Percentiles rank a stretch among this genome's conserved stretches.
phyloP scores from a whole-genome alignment of 2,113 vertebrate species.

The Peromyscus polionotus region DNA sequence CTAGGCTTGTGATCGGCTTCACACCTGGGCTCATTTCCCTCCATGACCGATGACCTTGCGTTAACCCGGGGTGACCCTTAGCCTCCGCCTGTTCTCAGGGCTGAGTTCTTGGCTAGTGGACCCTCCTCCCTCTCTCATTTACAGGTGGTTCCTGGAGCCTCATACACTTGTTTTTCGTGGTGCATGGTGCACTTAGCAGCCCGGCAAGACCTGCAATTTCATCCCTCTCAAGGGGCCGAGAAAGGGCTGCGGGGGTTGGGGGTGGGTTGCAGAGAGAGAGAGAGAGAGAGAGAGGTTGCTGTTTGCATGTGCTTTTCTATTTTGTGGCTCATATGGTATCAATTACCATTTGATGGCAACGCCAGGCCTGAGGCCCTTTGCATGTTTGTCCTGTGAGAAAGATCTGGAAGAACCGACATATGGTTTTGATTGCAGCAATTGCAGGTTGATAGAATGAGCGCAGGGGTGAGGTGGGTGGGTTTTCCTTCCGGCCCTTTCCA shows the following conservation, averaged over 20 bases:
- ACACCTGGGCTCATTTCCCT: slow-evolving; percentile 82
- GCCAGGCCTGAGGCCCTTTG: slow-evolving; percentile 89
- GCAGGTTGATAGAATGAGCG: slow-evolving; percentile 97
- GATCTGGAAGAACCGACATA: slow-evolving; percentile 93
- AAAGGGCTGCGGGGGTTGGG: slow-evolving; percentile 63
- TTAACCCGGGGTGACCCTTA: slow-evolving; percentile 81
- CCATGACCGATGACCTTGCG: slow-evolving; percentile 64
- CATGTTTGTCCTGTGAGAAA: slow-evolving; percentile 92
- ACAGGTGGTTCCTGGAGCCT: slow-evolving; percentile 91
- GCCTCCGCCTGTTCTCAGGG: slow-evolving; percentile 69
- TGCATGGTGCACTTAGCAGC: slow-evolving; percentile 93
- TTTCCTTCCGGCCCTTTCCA: slow-evolving; percentile 95
- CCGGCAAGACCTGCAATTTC: slow-evolving; percentile 88
- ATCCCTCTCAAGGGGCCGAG: slow-evolving; percentile 85
- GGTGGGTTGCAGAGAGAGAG: not conserved
- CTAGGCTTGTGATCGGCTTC: slow-evolving; percentile 69
- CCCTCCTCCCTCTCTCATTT: slow-evolving; percentile 83
- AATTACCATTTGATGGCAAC: slow-evolving; percentile 94
- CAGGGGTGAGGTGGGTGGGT: slow-evolving; percentile 95
- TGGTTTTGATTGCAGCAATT: slow-evolving; percentile 94
- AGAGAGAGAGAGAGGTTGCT: slow-evolving; percentile 69
- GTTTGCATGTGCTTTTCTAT: slow-evolving; percentile 83
- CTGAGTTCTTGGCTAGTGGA: slow-evolving; percentile 55
- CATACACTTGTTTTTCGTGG: slow-evolving; percentile 94
- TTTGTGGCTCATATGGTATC: slow-evolving; percentile 93